Conservation (phyloP, 2,888 invertebrate species). For the Harmothoe impar region DNA sequence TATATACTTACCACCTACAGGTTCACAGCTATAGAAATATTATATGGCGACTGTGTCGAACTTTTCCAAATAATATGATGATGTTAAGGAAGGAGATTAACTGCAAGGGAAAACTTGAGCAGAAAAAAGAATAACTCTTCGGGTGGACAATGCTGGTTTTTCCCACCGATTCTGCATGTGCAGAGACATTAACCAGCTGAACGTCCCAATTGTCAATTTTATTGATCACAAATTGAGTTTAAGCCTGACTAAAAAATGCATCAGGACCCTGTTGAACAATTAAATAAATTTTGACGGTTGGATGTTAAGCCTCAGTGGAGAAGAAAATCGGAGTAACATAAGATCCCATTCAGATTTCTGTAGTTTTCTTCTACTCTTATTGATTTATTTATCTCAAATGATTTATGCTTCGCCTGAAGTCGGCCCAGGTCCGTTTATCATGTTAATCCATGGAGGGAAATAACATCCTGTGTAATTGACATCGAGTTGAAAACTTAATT, state of each 20-base stretch:
- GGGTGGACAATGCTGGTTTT: constrained; percentile 27
- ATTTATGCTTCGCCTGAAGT: constrained; percentile 16
- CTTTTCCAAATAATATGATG: background rate
- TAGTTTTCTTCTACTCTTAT: constrained; percentile 41
- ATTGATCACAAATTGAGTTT: constrained; percentile 48
- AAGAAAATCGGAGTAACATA: constrained; percentile 50
- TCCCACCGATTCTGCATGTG: background rate
- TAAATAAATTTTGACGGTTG: constrained; percentile 46
- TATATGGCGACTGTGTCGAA: background rate
- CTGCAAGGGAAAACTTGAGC: background rate
- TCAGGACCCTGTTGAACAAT: constrained; percentile 29
- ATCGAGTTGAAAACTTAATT: constrained; percentile 51
- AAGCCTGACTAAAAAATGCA: background rate
- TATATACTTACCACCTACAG: background rate
- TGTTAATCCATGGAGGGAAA: constrained; percentile 40
- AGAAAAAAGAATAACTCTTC: background rate
- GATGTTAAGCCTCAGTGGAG: constrained; percentile 45
- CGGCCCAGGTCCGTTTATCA: constrained; percentile 30
- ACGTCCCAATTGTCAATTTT: constrained; percentile 43
- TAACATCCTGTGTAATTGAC: constrained; percentile 36
- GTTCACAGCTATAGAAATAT: background rate
- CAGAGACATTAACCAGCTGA: background rate
- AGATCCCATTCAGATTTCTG: constrained; percentile 37
- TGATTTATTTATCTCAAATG: constrained; percentile 41
- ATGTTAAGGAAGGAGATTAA: constrained; percentile 11